Conservation (phyloP, 2,888 invertebrate species). For the Agriopis marginaria region DNA sequence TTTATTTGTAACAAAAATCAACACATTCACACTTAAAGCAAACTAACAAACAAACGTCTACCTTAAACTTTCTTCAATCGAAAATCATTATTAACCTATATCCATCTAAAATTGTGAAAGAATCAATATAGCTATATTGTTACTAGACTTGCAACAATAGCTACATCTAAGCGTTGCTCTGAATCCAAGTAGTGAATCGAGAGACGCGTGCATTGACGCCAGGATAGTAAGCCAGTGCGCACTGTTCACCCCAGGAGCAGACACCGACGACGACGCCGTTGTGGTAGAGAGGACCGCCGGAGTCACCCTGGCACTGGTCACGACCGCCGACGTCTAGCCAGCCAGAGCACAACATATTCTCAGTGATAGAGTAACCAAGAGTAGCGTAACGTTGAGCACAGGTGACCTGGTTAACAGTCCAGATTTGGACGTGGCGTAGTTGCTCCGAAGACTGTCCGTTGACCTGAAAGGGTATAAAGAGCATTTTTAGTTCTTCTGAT, state of each 20-base stretch:
- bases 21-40: no score
- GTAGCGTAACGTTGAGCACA: slow-evolving; percentile 48
- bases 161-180: slow-evolving; percentile 23
- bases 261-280: slow-evolving; percentile 54
- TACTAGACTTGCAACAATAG: no score
- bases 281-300: slow-evolving; percentile 58
- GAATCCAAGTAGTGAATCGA: slow-evolving; percentile 54
- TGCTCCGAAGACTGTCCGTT: slow-evolving; percentile 38
- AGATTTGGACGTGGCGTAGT: slow-evolving; percentile 56
- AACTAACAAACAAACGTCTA: no score
- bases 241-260: slow-evolving; percentile 52
- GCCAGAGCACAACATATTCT: slow-evolving; percentile 50
- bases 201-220: slow-evolving; percentile 55
- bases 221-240: slow-evolving; percentile 49
- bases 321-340: slow-evolving; percentile 54
- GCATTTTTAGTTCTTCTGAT: background rate
- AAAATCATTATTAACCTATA: no score
- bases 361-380: slow-evolving; percentile 41
- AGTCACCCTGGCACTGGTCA: slow-evolving; percentile 58
- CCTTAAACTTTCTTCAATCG: no score
- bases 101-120: no score
- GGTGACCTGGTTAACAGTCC: slow-evolving; percentile 49
- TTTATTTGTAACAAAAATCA: no score
- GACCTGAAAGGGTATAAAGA: slow-evolving; percentile 24
- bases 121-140: no score